These are phyloP conservation scores for Phrynocephalus versicolor DNA, from an alignment of 2,113 vertebrate genomes.

Conservation along the genomic window DNA sequence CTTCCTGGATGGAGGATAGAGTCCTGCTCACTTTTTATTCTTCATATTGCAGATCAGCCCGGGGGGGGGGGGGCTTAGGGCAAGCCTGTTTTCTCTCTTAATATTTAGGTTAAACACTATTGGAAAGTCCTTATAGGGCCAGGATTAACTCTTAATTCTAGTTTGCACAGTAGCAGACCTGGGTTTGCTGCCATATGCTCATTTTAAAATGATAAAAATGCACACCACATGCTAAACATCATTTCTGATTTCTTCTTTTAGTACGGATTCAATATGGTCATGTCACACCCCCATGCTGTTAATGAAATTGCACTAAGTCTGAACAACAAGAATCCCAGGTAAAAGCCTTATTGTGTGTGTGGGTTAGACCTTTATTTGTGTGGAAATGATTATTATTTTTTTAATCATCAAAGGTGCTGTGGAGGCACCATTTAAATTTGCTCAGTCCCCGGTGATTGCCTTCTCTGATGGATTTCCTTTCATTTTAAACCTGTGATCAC, in stretches of 20 bases:
- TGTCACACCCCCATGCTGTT: conserved; percentile 95
- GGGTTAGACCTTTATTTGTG: neutral
- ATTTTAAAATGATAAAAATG: accelerated
- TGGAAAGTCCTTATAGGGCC: neutral
- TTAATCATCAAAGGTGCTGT: neutral
- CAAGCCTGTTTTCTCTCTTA: too few relatives aligned
- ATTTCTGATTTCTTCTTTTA: conserved; percentile 57
- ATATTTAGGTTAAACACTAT: too few relatives aligned
- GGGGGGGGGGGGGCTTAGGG: too few relatives aligned
- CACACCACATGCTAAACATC: accelerated
- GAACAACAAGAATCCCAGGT: conserved; percentile 98
- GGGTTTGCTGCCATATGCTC: neutral
- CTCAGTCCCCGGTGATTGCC: neutral
- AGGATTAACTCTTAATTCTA: neutral
- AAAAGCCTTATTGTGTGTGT: conserved; percentile 33
- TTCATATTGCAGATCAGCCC: too few relatives aligned
- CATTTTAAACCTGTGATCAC: neutral
- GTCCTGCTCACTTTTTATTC: too few relatives aligned
- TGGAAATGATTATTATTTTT: neutral
- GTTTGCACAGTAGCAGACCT: neutral
- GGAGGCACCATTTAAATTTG: neutral
- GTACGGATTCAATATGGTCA: conserved; percentile 99
- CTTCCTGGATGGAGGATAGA: too few relatives aligned
- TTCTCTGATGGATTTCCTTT: neutral
- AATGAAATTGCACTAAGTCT: conserved; percentile 96